A percentile compares a stretch with the other conserved stretches of the same genome.
These are phyloP conservation scores for Crematogaster levior DNA, from an alignment of 2,888 invertebrate genomes.

Conservation along the genomic window DNA sequence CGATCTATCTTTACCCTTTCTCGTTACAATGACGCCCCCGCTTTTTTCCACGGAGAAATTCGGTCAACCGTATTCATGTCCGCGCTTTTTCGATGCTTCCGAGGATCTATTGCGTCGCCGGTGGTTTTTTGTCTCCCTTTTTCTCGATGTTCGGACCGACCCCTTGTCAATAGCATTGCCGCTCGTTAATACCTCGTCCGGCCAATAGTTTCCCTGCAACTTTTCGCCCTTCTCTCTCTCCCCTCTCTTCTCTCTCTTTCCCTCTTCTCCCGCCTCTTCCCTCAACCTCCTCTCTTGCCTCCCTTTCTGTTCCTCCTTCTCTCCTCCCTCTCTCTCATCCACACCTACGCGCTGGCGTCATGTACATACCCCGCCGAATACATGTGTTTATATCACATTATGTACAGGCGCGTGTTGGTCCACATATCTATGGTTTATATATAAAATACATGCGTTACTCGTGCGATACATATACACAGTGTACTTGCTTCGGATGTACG, in stretches of 20 bases:
- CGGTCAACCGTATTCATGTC: constrained; percentile 59
- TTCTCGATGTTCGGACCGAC: constrained; percentile 67
- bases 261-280: constrained; percentile 40
- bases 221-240: constrained; percentile 68
- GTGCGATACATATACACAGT: constrained; percentile 70
- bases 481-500: constrained; percentile 73
- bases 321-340: constrained; percentile 56
- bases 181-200: constrained; percentile 78
- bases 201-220: constrained; percentile 77
- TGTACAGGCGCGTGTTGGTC: constrained; percentile 73
- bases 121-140: constrained; percentile 63
- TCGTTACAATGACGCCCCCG: constrained; percentile 46
- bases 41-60: constrained; percentile 55
- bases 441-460: constrained; percentile 74
- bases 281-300: constrained; percentile 53
- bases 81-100: constrained; percentile 60
- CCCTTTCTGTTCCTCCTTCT: constrained; percentile 47
- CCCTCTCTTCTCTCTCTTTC: constrained; percentile 8
- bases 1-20: constrained; percentile 24
- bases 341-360: constrained; percentile 56
- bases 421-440: constrained; percentile 74
- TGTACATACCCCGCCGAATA: constrained; percentile 51
- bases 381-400: constrained; percentile 78
- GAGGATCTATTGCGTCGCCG: constrained; percentile 54
- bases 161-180: constrained; percentile 76